Conservation (phyloP, 2,888 invertebrate genomes). For the Acanthosepion lycidas region DNA sequence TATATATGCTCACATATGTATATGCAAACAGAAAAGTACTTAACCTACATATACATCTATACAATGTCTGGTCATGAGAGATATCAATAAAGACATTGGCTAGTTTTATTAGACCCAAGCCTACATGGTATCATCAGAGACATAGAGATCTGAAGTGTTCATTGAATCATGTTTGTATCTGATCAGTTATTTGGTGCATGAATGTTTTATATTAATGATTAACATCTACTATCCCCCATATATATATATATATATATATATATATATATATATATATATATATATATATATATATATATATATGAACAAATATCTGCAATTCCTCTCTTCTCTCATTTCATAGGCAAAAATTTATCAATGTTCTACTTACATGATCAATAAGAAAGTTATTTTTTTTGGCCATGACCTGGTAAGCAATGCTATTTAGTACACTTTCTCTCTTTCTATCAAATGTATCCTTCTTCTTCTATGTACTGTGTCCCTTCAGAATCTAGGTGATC, state of each 20-base stretch:
- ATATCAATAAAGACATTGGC: background rate
- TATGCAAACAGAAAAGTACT: background rate
- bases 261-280: slow-evolving; percentile 11
- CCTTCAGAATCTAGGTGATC: too few species aligned
- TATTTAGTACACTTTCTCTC: background rate
- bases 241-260: background rate
- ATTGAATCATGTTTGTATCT: background rate
- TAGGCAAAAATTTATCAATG: background rate
- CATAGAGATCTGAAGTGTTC: background rate
- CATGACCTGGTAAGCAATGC: background rate
- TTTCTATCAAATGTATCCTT: background rate
- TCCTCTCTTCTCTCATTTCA: background rate
- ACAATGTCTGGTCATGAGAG: background rate
- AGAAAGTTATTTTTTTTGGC: background rate
- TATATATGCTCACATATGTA: background rate
- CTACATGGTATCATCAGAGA: background rate
- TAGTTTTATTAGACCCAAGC: background rate
- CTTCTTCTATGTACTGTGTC: too few species aligned
- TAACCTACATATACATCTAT: background rate
- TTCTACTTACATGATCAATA: background rate
- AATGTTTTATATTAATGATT: background rate
- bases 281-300: slow-evolving; percentile 33
- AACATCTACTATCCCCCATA: background rate
- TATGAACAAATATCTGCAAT: background rate
- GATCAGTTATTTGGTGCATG: background rate